A percentile compares a stretch with the other conserved stretches of the same genome.
These are phyloP conservation scores for Vesta saturnalis DNA, from an alignment of 2,888 invertebrate genomes.

Conservation along the genomic window DNA sequence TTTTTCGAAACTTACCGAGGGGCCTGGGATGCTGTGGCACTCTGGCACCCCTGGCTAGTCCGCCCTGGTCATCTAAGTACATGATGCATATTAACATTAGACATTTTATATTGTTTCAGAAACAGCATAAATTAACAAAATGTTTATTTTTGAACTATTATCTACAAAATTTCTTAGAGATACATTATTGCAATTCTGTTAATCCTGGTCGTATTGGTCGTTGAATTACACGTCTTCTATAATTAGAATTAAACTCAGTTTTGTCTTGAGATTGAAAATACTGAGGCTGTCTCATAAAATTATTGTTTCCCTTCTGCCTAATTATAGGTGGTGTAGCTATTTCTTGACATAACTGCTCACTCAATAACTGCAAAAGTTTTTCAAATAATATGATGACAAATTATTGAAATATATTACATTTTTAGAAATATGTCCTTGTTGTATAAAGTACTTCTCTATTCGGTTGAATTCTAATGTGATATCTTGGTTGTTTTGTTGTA, in stretches of 20 bases:
- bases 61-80: too few relatives aligned
- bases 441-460: slow-evolving; percentile 66
- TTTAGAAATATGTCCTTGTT: slow-evolving; percentile 55
- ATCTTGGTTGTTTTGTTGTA: slow-evolving; percentile 65
- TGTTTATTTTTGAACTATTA: too few relatives aligned
- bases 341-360: slow-evolving; percentile 59
- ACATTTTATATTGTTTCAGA: too few relatives aligned
- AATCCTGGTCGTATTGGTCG: not conserved
- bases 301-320: not conserved
- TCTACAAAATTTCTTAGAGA: too few relatives aligned
- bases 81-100: too few relatives aligned
- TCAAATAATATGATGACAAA: not conserved
- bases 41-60: too few relatives aligned
- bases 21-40: too few relatives aligned
- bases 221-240: not conserved
- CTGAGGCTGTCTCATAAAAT: slow-evolving; percentile 8
- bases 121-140: too few relatives aligned
- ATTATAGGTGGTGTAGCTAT: slow-evolving; percentile 41
- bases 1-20: too few relatives aligned
- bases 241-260: not conserved
- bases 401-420: slow-evolving; percentile 43
- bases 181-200: not conserved
- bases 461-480: slow-evolving; percentile 66
- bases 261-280: not conserved
- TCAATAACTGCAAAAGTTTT: slow-evolving; percentile 61